A percentile compares a stretch with the other conserved stretches of the same genome.
phyloP scores from a whole-genome alignment of 2,113 vertebrate species.

The Willisornis vidua region DNA sequence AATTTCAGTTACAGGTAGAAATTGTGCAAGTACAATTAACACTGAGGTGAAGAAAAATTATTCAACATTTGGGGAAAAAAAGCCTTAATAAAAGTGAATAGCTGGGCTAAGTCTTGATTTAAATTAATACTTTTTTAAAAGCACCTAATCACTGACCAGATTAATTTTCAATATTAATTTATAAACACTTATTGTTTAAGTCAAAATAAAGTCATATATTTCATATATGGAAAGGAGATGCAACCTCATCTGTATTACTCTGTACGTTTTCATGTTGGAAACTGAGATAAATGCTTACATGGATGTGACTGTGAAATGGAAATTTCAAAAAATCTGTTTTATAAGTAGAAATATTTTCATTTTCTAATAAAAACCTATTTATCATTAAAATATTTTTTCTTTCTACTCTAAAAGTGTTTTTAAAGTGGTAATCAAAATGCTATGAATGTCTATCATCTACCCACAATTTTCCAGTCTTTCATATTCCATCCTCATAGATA shows the following conservation, averaged over 20 bases:
- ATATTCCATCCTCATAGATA: not conserved
- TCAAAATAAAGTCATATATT: not conserved
- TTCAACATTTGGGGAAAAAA: not conserved
- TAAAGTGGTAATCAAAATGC: not conserved
- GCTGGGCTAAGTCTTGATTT: not conserved
- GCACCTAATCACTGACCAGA: not conserved
- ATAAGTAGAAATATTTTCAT: not conserved
- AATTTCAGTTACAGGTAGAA: not conserved
- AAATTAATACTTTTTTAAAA: not conserved
- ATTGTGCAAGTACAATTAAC: not conserved
- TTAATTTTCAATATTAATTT: not conserved
- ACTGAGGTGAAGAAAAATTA: not conserved
- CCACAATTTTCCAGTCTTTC: not conserved
- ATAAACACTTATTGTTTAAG: not conserved
- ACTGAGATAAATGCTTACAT: not conserved
- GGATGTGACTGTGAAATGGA: not conserved
- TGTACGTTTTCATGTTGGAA: not conserved
- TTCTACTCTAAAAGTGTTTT: not conserved
- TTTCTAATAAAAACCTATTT: not conserved
- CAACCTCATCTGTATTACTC: not conserved
- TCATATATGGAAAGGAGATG: not conserved
- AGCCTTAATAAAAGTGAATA: not conserved
- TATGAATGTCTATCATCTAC: not conserved
- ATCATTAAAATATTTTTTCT: not conserved
- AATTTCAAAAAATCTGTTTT: not conserved